Evolutionary conservation across 2,888 invertebrate species (phyloP).

Genomic region (Apoda limacodes): DNA sequence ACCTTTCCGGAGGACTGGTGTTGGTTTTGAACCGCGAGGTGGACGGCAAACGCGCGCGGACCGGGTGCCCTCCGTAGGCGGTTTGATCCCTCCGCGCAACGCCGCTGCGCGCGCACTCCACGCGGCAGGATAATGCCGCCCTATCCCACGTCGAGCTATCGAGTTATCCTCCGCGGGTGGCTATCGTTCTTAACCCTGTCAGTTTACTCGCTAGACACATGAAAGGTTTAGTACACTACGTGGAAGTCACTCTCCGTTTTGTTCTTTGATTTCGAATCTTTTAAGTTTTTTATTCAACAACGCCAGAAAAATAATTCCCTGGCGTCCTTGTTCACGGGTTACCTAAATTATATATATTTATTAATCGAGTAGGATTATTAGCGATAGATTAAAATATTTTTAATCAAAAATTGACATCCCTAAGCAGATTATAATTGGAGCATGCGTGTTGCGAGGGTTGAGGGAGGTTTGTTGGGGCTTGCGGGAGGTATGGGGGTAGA

Average conservation of each 20-base stretch:
- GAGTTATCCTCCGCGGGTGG: slow-evolving; percentile 50
- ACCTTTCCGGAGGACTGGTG: slow-evolving; percentile 43
- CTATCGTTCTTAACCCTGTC: slow-evolving; percentile 47
- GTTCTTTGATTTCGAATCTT: no score
- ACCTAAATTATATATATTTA: no score
- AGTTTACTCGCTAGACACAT: slow-evolving; percentile 35
- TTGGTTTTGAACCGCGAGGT: slow-evolving; percentile 36
- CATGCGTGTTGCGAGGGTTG: slow-evolving; percentile 65
- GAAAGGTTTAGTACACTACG: slow-evolving; percentile 3
- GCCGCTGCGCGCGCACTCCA: slow-evolving; percentile 57
- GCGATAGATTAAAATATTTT: slow-evolving; percentile 23
- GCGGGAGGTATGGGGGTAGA: slow-evolving; percentile 1
- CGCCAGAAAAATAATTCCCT: no score
- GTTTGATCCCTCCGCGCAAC: slow-evolving; percentile 63
- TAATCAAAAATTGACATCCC: slow-evolving; percentile 65
- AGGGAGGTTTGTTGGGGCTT: slow-evolving; percentile 25
- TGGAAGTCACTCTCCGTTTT: no score
- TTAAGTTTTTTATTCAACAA: no score
- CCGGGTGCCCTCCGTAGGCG: slow-evolving; percentile 61
- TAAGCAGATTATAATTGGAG: slow-evolving; percentile 69
- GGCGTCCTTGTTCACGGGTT: no score
- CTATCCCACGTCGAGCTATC: slow-evolving; percentile 61
- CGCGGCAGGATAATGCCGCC: slow-evolving; percentile 57
- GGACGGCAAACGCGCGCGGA: slow-evolving; percentile 45
- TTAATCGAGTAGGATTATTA: no score